Percentiles rank a stretch among this genome's conserved stretches.
Evolutionary conservation across 2,113 vertebrate species (phyloP).

Genomic region (Crypturellus undulatus): DNA sequence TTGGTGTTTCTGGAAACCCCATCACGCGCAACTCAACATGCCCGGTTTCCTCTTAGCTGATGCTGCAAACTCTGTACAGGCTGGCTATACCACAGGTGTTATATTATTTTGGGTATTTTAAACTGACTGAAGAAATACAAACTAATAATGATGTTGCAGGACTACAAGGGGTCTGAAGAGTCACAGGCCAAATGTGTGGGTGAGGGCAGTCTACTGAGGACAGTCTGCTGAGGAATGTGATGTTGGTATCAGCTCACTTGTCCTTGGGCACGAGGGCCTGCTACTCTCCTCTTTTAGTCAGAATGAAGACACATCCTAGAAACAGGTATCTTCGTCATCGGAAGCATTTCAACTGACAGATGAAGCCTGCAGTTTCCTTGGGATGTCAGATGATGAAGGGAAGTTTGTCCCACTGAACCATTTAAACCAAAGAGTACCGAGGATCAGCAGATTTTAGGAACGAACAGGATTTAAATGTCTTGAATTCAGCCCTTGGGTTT

Average conservation of each 20-base stretch:
- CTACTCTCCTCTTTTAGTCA: not conserved
- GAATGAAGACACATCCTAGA: not conserved
- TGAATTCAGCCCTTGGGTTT: not conserved
- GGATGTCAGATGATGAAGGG: not conserved
- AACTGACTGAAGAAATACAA: not conserved
- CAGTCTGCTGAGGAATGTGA: not conserved
- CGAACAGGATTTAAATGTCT: not conserved
- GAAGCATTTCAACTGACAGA: not conserved
- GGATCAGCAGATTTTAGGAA: not conserved
- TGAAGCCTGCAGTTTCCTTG: not conserved
- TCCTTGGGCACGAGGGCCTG: too few species aligned
- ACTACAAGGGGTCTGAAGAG: not conserved
- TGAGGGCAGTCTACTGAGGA: not conserved
- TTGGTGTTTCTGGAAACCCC: not conserved
- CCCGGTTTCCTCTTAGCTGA: not conserved
- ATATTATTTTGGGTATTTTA: not conserved
- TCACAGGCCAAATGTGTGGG: not conserved
- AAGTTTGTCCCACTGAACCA: not conserved
- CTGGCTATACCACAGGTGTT: rapidly evolving
- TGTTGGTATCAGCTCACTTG: not conserved
- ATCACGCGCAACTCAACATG: not conserved
- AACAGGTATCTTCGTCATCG: not conserved
- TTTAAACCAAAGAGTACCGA: not conserved
- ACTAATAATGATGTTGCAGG: not conserved
- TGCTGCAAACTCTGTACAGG: rapidly evolving